These are phyloP conservation scores for Chrysomela aeneicollis DNA, from an alignment of 2,888 invertebrate genomes.

Conservation along the genomic window DNA sequence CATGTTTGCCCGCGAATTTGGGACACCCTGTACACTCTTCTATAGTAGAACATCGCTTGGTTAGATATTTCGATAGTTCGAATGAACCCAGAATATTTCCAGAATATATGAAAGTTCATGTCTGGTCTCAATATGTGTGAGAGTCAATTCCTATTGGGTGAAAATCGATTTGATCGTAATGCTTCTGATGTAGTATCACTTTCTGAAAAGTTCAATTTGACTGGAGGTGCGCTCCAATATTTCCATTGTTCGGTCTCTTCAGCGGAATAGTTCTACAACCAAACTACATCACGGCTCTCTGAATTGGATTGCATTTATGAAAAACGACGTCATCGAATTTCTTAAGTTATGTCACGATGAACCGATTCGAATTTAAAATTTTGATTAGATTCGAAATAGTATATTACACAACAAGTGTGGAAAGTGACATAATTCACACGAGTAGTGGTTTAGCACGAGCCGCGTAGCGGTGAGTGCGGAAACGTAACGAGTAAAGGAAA, in stretches of 20 bases:
- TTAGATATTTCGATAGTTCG: too few relatives aligned
- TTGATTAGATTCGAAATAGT: too few relatives aligned
- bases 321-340: neutral
- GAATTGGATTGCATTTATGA: neutral
- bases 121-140: slow-evolving; percentile 21
- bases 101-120: slow-evolving; percentile 19
- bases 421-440: too few relatives aligned
- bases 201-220: slow-evolving; percentile 17
- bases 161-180: slow-evolving; percentile 17
- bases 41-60: too few relatives aligned
- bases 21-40: too few relatives aligned
- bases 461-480: too few relatives aligned
- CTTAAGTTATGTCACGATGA: too few relatives aligned
- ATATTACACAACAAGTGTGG: too few relatives aligned
- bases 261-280: neutral
- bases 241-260: neutral
- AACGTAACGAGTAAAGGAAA: too few relatives aligned
- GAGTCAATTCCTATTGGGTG: slow-evolving; percentile 27
- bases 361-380: too few relatives aligned
- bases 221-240: neutral
- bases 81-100: neutral
- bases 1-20: too few relatives aligned
- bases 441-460: too few relatives aligned
- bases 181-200: slow-evolving; percentile 27
- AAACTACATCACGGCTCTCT: neutral